Conservation (phyloP, 2,888 invertebrate species). For the Acanthosoma haemorrhoidale region DNA sequence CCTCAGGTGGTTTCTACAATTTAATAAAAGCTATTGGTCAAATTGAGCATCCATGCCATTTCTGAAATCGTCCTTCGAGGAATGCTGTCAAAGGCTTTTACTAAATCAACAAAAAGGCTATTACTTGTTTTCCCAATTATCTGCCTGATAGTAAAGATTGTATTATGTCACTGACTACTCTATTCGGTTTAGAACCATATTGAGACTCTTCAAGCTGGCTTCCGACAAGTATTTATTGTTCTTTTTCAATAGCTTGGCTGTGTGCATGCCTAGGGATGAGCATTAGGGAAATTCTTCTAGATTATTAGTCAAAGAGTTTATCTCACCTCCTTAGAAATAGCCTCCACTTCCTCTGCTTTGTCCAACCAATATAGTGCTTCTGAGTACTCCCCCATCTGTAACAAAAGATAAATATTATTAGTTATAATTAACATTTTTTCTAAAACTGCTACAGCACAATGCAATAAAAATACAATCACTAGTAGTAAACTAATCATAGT, state of each 20-base stretch:
- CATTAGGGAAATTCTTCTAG: background rate
- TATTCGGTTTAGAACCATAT: too few relatives aligned
- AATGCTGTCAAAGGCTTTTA: too few relatives aligned
- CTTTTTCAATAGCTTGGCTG: background rate
- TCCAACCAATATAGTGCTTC: constrained; percentile 52
- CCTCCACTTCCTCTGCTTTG: constrained; percentile 39
- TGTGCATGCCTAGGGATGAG: background rate
- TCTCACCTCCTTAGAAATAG: constrained; percentile 40
- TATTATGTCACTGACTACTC: too few relatives aligned
- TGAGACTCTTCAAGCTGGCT: background rate
- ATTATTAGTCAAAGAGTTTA: background rate
- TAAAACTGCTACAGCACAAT: background rate
- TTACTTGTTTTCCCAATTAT: too few relatives aligned
- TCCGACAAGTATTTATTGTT: too few relatives aligned
- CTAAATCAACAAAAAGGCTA: too few relatives aligned
- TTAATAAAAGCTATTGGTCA: too few relatives aligned
- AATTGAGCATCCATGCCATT: too few relatives aligned
- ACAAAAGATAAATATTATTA: background rate
- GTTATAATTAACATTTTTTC: background rate
- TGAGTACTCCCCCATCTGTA: constrained; percentile 46
- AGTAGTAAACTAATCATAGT: background rate
- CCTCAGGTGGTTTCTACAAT: too few relatives aligned
- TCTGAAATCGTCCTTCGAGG: too few relatives aligned
- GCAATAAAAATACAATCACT: background rate
- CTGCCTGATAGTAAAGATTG: too few relatives aligned